Evolutionary conservation across 2,888 invertebrate species (phyloP).

Genomic region (Luffia ferchaultella): DNA sequence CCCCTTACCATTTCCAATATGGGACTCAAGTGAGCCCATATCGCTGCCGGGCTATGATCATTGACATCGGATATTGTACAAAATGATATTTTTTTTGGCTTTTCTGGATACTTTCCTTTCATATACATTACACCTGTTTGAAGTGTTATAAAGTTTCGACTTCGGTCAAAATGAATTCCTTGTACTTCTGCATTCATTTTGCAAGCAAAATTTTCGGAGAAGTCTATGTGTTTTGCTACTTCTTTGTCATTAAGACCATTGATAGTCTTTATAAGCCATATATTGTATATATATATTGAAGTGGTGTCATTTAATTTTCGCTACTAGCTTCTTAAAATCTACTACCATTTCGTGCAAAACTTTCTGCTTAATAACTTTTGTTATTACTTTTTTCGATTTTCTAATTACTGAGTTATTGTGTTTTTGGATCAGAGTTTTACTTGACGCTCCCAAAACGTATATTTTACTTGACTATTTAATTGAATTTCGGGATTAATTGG

Average conservation of each 20-base stretch:
- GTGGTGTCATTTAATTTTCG: neutral
- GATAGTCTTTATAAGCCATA: neutral
- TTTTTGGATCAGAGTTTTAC: neutral
- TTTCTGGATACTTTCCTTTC: neutral
- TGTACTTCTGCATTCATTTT: slow-evolving; percentile 16
- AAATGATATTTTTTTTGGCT: neutral
- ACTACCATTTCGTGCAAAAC: neutral
- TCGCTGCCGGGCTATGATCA: slow-evolving; percentile 1
- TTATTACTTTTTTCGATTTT: neutral
- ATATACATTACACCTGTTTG: slow-evolving; percentile 14
- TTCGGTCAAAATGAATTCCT: slow-evolving; percentile 17
- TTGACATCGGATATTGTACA: neutral
- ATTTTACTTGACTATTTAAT: neutral
- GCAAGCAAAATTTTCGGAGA: slow-evolving; percentile 14
- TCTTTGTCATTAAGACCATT: slow-evolving; percentile 7
- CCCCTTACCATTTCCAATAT: slow-evolving; percentile 3
- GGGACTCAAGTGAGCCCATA: slow-evolving; percentile 5
- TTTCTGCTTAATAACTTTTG: neutral
- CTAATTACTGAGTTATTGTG: neutral
- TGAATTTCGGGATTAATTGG: neutral
- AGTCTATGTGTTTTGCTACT: slow-evolving; percentile 13
- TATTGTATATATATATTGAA: neutral
- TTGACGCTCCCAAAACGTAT: neutral
- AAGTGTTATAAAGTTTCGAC: slow-evolving; percentile 12
- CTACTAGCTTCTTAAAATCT: neutral